These are phyloP conservation scores for Ptilonorhynchus violaceus DNA, from an alignment of 2,113 vertebrate species.

Conservation along the genomic window DNA sequence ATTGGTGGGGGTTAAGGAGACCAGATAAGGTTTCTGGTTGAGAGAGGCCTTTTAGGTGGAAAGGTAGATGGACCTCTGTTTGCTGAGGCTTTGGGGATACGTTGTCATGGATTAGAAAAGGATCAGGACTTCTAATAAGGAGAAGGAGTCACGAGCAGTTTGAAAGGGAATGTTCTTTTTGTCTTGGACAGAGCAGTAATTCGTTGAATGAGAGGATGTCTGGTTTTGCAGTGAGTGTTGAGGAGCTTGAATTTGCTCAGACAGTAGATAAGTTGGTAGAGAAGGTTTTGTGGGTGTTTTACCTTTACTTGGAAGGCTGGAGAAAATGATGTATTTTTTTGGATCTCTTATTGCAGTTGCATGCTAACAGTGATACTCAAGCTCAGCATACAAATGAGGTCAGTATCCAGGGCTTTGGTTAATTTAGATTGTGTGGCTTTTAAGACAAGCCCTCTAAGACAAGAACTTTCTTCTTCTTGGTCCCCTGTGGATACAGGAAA, in stretches of 20 bases:
- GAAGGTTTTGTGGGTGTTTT: not conserved
- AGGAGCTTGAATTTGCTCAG: not conserved
- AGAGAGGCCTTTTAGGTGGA: not conserved
- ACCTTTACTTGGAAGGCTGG: not conserved
- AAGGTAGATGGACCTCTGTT: not conserved
- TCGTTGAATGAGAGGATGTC: not conserved
- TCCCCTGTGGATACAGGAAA: not conserved
- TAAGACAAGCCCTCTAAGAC: not conserved
- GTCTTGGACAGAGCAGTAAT: not conserved
- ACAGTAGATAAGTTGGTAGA: not conserved
- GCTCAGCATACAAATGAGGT: not conserved
- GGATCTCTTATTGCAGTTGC: not conserved
- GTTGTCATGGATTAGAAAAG: not conserved
- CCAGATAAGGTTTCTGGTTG: not conserved
- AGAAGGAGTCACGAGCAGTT: not conserved
- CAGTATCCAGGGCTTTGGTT: not conserved
- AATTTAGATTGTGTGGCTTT: not conserved
- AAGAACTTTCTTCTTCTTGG: not conserved
- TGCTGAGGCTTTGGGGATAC: not conserved
- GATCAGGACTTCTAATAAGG: not conserved
- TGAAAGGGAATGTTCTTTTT: not conserved
- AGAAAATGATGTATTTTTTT: not conserved
- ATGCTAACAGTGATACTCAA: not conserved
- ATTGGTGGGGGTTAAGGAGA: not conserved
- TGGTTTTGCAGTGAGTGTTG: not conserved